Base-by-base conservation (phyloP, 2,113 vertebrate species). In the Setophaga kirtlandii region DNA sequence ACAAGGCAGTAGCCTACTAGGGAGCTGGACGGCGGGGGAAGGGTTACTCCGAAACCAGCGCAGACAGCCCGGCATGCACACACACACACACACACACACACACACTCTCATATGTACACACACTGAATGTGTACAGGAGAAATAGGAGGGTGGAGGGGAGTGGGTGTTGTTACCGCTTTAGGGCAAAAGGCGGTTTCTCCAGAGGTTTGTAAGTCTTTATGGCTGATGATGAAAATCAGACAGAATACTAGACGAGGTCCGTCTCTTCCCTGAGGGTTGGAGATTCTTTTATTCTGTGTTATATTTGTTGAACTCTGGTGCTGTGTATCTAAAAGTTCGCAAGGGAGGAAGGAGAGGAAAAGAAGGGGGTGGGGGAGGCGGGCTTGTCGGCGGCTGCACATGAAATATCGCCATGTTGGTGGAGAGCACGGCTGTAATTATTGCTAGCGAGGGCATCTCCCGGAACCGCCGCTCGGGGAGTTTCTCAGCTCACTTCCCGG, bases 401-500 rank as follows among this genome's bases (percentile, higher is more conserved):
- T 93, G 89, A 97, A 97, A 97, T 97, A 97, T 97, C 95, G 97
- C 97, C 96, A 97, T 98, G 96, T 98, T 98, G 97, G 93, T 90
- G 71, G 75, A 95, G 44, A 96, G 71, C 33, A 12, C 80, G 37
- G 77, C 77, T 71, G 49, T 82, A 92, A 93, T 95, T 92, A 82
- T 6, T 68, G 47, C 74, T n/a, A 78, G 75, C 5, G 49, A 84
- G 65, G 74, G 49, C 69, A 97, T 91, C 87, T 93, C 70, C 56
- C 65, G 33, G 56, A 59, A 44, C 23, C 3, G 30, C 79, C 50
- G 82, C 35, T 58, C 39, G 33, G 35, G 47, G 44, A 78, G 68
- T 69, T 92, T 79, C 86, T 33, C 58, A 50, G 64, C 69, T 82
- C 50, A 4, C 31, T 84, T 60, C 41, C 35, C 30, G 7, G 44